Evolutionary conservation across 2,888 invertebrate genomes (phyloP).

Genomic region (Ecdyonurus torrentis): DNA sequence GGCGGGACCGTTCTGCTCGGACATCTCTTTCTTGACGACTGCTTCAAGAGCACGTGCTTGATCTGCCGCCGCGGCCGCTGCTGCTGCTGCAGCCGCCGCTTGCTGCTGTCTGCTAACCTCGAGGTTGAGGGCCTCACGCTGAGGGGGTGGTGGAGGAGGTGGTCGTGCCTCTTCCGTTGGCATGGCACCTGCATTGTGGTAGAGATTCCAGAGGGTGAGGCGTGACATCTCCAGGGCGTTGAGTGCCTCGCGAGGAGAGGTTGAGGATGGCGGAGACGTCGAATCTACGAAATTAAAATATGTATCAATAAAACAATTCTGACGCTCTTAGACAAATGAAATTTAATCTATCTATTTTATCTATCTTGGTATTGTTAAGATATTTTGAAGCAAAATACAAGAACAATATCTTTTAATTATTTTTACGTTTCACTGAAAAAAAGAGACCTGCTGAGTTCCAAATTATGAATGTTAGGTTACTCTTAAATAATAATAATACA

Average conservation of each 20-base stretch:
- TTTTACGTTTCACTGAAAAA: no score
- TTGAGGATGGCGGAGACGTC: conserved; percentile 14
- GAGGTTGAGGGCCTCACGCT: conserved; percentile 73
- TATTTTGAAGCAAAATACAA: no score
- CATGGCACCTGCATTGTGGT: conserved; percentile 41
- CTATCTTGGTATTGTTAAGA: no score
- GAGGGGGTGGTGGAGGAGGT: conserved; percentile 31
- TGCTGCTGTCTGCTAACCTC: conserved; percentile 25
- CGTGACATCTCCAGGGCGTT: conserved; percentile 62
- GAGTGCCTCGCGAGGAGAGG: conserved; percentile 25
- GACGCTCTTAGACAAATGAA: no score
- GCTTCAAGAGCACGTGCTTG: conserved; percentile 1
- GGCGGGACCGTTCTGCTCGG: conserved; percentile 28
- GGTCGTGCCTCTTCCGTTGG: conserved; percentile 14
- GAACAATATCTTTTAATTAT: no score
- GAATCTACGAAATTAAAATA: no score
- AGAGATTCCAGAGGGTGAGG: conserved; percentile 66
- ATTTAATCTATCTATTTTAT: no score
- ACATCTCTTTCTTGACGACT: not conserved
- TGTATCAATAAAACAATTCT: no score
- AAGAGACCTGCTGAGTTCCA: no score
- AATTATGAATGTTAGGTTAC: no score
- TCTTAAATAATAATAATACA: no score
- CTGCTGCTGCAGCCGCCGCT: conserved; percentile 6
- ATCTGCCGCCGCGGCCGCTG: conserved; percentile 24